These are phyloP conservation scores for Melieria crassipennis DNA, from an alignment of 2,888 invertebrate species.

Conservation along the genomic window DNA sequence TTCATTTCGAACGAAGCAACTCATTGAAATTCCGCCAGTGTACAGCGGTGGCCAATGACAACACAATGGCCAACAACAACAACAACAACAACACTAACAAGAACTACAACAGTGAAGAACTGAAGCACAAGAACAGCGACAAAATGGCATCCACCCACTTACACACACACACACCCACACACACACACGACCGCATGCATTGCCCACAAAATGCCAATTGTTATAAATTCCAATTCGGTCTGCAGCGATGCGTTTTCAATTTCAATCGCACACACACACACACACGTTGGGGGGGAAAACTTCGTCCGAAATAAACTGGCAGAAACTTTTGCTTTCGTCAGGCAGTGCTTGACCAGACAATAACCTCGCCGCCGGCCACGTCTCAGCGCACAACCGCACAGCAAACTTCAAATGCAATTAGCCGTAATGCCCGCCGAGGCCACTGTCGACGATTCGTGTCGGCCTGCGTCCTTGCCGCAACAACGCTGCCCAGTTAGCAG, in stretches of 20 bases:
- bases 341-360: conserved; percentile 20
- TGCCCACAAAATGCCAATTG: too few species aligned
- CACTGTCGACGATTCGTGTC: too few species aligned
- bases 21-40: conserved; percentile 3
- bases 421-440: not conserved
- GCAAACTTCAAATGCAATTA: conserved; percentile 6
- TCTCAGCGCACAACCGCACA: not conserved
- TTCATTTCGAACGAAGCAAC: not conserved
- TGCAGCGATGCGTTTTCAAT: too few species aligned
- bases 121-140: too few species aligned
- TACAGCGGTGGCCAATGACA: not conserved
- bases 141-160: conserved; percentile 14
- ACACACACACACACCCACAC: conserved; percentile 7
- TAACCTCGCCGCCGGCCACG: conserved; percentile 13
- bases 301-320: not conserved
- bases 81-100: not conserved
- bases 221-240: too few species aligned
- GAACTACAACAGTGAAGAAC: not conserved
- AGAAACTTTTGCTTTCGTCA: conserved; percentile 29
- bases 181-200: not conserved
- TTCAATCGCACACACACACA: not conserved
- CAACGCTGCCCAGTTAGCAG: not conserved
- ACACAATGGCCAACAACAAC: not conserved
- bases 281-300: not conserved
- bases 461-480: not conserved